Evolutionary conservation across 2,113 vertebrate species (phyloP), one percentile per base, ranked within the genome.

Genomic region (Xiphophorus hellerii): DNA sequence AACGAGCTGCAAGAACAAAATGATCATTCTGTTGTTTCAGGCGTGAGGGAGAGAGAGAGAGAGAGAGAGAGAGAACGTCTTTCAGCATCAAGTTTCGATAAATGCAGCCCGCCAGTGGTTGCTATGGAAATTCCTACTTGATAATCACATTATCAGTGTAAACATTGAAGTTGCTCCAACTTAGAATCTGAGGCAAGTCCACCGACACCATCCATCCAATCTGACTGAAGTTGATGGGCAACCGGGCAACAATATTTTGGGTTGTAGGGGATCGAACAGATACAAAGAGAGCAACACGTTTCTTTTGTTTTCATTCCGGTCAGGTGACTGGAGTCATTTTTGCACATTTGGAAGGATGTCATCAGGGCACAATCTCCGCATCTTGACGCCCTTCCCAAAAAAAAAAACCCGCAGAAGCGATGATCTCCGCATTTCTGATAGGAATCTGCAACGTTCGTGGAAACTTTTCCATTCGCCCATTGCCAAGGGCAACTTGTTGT

Each of bases 381-480:
- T 82, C 76, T 73, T 20, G 20, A 80, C 12, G n/a, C 71, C 77
- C 73, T 28, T 28, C 28, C 28, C 28, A 28, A 28, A 28, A 28
- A 28, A 28, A 28, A 79, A 73, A 44, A 79, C 0, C 78, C 71
- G 85, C 48, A 33, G 71, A 87, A 82, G 67, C 66, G 71, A 73
- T 68, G 7, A 90, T 85, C 87, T 92, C 81, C 83, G 85, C 89
- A 81, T 13, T 25, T 71, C 48, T 69, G 91, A 93, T 92, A 89
- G 22, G 39, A 85, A 92, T 93, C 91, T 91, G 89, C 85, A 88
- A n/a, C 7, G 22, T 77, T 81, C 80, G 66, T 9, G 81, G 87
- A 89, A 93, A 85, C 29, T 27, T 12, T 75, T 68, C 37, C 27
- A 39, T 22, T 70, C 12, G 27, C 22, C 74, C 28, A 1, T 28